Evolutionary conservation across 2,797 vertebrate species (phyloP).

Genomic region (Anolis apletophallus): DNA sequence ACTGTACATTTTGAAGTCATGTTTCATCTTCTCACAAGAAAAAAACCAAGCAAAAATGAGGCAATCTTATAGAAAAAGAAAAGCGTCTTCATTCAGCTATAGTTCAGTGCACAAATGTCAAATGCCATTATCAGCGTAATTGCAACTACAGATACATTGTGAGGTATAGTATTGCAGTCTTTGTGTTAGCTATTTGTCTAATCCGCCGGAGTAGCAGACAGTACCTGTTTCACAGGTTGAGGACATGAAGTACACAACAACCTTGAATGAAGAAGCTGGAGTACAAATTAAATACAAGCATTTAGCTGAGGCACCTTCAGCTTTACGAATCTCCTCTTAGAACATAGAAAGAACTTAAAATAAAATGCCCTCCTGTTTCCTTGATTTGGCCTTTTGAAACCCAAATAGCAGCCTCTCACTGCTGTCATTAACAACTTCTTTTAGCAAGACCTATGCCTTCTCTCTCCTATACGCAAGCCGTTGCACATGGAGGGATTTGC

Average conservation of each 20-base stretch:
- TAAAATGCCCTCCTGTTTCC: neutral
- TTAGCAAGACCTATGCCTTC: neutral
- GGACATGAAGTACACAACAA: neutral
- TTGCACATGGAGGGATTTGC: neutral
- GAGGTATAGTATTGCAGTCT: neutral
- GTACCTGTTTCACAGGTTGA: neutral
- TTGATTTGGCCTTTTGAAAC: neutral
- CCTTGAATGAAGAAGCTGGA: neutral
- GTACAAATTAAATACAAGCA: neutral
- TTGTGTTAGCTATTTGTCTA: neutral
- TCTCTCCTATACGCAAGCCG: neutral
- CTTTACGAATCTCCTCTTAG: neutral
- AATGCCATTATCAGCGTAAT: neutral
- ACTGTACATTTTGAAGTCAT: neutral
- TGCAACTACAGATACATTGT: neutral
- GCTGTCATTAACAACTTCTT: neutral
- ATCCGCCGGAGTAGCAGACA: neutral
- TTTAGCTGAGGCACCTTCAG: no score
- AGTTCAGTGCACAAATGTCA: neutral
- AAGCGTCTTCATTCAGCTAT: neutral
- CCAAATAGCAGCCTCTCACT: neutral
- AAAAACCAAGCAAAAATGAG: neutral
- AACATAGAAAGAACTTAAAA: neutral
- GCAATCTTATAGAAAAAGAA: neutral
- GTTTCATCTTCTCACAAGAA: neutral